Evolutionary conservation across 2,797 vertebrate genomes (phyloP).

Genomic region (Myotis planiceps): DNA sequence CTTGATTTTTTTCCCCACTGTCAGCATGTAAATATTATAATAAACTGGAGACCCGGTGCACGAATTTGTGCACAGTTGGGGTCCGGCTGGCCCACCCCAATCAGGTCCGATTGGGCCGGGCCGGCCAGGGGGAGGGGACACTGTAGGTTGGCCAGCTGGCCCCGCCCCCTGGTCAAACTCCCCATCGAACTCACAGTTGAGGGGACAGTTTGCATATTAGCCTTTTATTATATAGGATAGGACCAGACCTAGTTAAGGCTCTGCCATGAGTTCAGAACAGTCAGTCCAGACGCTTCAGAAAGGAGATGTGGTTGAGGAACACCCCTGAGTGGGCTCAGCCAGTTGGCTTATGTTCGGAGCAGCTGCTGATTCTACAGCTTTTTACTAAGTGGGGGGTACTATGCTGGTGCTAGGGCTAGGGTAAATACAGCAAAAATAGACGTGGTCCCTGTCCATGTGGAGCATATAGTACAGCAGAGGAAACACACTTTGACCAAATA

Average conservation of each 20-base stretch:
- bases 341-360: background rate
- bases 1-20: background rate
- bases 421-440: background rate
- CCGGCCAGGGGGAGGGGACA: no score
- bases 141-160: accelerated
- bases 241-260: background rate
- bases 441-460: background rate
- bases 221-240: no score
- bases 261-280: background rate
- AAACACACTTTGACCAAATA: background rate
- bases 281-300: background rate
- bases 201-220: no score
- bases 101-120: no score
- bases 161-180: no score
- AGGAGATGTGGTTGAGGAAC: background rate
- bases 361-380: background rate
- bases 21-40: background rate
- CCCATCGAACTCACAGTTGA: no score
- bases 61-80: no score
- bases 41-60: background rate
- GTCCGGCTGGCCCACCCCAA: no score
- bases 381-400: background rate
- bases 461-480: background rate
- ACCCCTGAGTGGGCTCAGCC: background rate
- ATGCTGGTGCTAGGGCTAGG: background rate